phyloP scores from a whole-genome alignment of 2,888 invertebrate genomes.

The Meghimatium bilineatum region DNA sequence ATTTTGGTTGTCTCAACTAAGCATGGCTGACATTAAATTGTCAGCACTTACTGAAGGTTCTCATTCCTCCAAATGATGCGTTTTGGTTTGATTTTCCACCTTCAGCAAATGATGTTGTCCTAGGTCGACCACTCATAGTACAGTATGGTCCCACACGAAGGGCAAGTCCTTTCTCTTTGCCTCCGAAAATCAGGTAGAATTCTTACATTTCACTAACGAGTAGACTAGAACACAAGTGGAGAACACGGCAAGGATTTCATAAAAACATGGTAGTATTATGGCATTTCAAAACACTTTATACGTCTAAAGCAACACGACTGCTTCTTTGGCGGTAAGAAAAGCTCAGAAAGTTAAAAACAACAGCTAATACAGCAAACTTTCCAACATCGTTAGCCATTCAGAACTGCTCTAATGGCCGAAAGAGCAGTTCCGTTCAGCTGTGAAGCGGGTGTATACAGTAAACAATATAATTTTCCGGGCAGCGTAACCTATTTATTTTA shows the following conservation, averaged over 20 bases:
- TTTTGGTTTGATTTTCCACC: slow-evolving; percentile 71
- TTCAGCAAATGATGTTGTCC: slow-evolving; percentile 74
- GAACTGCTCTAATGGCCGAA: slow-evolving; percentile 70
- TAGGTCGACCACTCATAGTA: slow-evolving; percentile 72
- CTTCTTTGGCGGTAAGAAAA: neutral
- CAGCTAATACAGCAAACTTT: slow-evolving; percentile 41
- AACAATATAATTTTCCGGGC: slow-evolving; percentile 15
- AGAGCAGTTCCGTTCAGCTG: slow-evolving; percentile 65
- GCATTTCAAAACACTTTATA: slow-evolving; percentile 11
- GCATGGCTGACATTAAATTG: slow-evolving; percentile 53
- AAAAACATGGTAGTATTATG: neutral
- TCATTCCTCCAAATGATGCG: slow-evolving; percentile 71
- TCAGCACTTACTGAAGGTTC: slow-evolving; percentile 70
- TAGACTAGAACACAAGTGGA: slow-evolving; percentile 24
- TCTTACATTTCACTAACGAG: slow-evolving; percentile 52
- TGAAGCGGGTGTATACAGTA: slow-evolving; percentile 54
- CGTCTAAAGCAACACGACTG: neutral
- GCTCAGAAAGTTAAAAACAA: slow-evolving; percentile 43
- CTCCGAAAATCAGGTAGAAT: slow-evolving; percentile 44
- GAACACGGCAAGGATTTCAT: neutral
- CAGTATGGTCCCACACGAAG: slow-evolving; percentile 52
- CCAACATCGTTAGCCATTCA: slow-evolving; percentile 52
- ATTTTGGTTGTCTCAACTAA: slow-evolving; percentile 50
- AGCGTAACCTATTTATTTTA: neutral
- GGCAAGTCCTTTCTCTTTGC: slow-evolving; percentile 37